Evolutionary conservation across 2,113 vertebrate genomes (phyloP).

Genomic region (Proterorhinus semilunaris): DNA sequence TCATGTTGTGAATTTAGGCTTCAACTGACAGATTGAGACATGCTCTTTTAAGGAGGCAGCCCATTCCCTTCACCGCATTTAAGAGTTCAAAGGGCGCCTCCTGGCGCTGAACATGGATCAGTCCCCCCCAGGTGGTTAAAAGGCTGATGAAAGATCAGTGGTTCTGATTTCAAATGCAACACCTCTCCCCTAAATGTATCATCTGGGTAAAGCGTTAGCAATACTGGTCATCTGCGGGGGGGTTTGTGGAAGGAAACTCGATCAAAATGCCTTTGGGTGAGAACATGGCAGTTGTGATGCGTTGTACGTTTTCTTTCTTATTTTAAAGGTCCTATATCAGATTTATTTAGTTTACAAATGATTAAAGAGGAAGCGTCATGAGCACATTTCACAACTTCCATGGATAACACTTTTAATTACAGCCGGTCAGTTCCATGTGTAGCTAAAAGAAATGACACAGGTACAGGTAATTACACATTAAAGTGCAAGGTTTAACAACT

Average conservation of each 20-base stretch:
- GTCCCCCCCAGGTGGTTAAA: conserved; percentile 12
- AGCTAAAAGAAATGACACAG: too few species aligned
- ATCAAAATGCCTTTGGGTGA: too few species aligned
- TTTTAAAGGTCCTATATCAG: too few species aligned
- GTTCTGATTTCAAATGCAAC: conserved; percentile 18
- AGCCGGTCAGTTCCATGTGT: too few species aligned
- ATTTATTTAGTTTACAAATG: too few species aligned
- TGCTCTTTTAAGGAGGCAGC: neutral
- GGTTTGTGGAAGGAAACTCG: neutral
- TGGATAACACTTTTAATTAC: too few species aligned
- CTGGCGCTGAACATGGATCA: neutral
- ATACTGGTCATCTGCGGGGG: conserved; percentile 14
- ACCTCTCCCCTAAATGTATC: neutral
- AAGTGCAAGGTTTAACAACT: too few species aligned
- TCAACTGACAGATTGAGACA: neutral
- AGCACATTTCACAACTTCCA: too few species aligned
- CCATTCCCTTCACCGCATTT: neutral
- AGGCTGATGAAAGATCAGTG: conserved; percentile 24
- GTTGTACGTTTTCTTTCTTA: too few species aligned
- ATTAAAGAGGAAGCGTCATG: too few species aligned
- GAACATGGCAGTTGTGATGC: too few species aligned
- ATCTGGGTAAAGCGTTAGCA: neutral
- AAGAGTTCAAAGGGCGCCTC: conserved; percentile 1
- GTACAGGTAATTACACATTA: too few species aligned
- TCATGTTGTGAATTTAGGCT: conserved; percentile 12